A percentile compares a stretch with the other conserved stretches of the same genome.
Evolutionary conservation across 2,797 vertebrate species (phyloP).

Genomic region (Syngnathus acus): DNA sequence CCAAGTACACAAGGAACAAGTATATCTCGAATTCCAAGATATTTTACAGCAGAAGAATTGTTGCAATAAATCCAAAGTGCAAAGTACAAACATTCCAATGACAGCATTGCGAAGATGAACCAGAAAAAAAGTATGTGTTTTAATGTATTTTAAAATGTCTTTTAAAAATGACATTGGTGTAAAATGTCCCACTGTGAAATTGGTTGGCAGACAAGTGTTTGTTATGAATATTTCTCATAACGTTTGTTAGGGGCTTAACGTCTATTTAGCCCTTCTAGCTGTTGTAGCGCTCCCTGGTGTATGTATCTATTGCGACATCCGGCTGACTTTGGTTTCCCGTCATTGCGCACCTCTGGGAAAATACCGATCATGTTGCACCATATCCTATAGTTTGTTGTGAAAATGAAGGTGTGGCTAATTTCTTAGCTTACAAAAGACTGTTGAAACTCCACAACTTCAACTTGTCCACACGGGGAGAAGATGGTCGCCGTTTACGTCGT

Average conservation of each 20-base stretch:
- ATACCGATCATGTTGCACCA: not conserved
- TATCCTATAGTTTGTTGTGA: conserved; percentile 6
- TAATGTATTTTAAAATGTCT: not conserved
- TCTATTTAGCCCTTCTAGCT: not conserved
- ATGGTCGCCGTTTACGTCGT: conserved; percentile 3
- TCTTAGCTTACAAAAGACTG: not conserved
- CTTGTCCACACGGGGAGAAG: not conserved
- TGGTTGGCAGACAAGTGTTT: not conserved
- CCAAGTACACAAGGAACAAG: not conserved
- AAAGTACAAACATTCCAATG: not conserved
- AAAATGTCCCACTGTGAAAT: not conserved
- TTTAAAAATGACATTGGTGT: not conserved
- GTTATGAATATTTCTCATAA: not conserved
- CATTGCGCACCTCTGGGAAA: not conserved
- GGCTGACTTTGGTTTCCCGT: not conserved
- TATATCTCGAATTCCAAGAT: not conserved
- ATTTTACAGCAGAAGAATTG: not conserved
- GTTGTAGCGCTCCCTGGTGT: not conserved
- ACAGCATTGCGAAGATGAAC: not conserved
- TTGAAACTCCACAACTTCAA: not conserved
- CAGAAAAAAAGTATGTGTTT: not conserved
- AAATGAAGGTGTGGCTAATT: not conserved
- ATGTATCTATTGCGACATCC: not conserved
- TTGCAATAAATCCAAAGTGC: not conserved
- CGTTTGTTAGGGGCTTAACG: not conserved